Evolutionary conservation across 2,797 vertebrate species (phyloP).

Genomic region (Gambelia wislizenii): DNA sequence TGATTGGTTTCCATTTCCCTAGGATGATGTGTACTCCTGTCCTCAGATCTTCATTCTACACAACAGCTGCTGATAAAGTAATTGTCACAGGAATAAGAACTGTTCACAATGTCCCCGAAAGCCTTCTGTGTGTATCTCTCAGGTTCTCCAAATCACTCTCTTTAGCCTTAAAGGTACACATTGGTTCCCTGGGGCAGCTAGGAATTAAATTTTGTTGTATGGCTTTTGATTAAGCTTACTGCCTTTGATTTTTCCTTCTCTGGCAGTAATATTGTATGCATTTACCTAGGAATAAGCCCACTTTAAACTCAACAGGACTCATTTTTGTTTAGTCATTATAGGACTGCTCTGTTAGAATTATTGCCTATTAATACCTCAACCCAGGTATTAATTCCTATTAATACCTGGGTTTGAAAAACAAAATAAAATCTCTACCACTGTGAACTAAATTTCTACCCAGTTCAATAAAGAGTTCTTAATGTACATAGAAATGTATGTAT

Average conservation of each 20-base stretch:
- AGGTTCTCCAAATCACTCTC: background rate
- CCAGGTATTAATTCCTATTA: too few relatives aligned
- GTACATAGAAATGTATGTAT: background rate
- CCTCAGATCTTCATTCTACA: too few relatives aligned
- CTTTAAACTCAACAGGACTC: too few relatives aligned
- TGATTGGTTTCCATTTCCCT: background rate
- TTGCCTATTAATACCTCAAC: too few relatives aligned
- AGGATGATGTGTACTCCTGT: background rate
- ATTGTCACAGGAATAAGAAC: background rate
- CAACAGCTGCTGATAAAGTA: background rate
- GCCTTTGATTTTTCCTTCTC: too few relatives aligned
- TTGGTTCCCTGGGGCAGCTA: background rate
- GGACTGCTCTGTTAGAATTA: too few relatives aligned
- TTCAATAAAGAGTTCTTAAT: background rate
- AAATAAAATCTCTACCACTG: background rate
- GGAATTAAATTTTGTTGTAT: too few relatives aligned
- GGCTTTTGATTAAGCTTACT: background rate
- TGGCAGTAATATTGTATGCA: too few relatives aligned
- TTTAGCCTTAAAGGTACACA: background rate
- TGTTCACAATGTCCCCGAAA: background rate
- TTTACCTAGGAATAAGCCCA: too few relatives aligned
- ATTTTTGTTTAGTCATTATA: too few relatives aligned
- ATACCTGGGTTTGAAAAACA: background rate
- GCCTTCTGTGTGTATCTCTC: background rate
- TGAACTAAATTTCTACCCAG: background rate